These are phyloP conservation scores for Scaptomyza hsui DNA, from an alignment of 1,140 invertebrate genomes.

Conservation along the genomic window DNA sequence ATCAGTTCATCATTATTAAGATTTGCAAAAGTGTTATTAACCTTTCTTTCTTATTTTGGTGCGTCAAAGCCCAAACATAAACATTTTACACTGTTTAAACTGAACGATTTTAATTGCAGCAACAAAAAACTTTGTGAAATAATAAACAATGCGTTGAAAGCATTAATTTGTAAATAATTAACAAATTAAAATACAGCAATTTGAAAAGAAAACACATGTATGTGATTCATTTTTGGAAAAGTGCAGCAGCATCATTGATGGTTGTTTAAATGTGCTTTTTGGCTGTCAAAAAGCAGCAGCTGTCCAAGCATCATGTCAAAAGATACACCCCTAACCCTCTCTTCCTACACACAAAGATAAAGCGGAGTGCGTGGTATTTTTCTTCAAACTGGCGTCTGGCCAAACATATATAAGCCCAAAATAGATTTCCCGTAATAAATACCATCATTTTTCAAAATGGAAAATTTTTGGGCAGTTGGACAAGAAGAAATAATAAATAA, in stretches of 20 bases:
- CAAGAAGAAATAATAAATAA: slow-evolving; percentile 60
- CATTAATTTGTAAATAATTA: slow-evolving; percentile 66
- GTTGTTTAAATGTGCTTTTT: slow-evolving; percentile 22
- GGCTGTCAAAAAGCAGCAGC: slow-evolving; percentile 49
- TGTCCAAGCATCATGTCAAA: slow-evolving; percentile 47
- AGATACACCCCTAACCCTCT: neutral
- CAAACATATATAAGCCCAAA: slow-evolving; percentile 62
- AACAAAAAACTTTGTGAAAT: slow-evolving; percentile 49
- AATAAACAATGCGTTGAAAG: slow-evolving; percentile 67
- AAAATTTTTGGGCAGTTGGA: slow-evolving; percentile 56
- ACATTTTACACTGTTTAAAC: slow-evolving; percentile 56
- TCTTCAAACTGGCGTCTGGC: slow-evolving; percentile 53
- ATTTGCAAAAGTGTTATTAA: slow-evolving; percentile 31
- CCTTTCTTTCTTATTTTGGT: slow-evolving; percentile 32
- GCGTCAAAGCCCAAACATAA: slow-evolving; percentile 54
- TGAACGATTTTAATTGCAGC: slow-evolving; percentile 60
- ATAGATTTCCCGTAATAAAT: slow-evolving; percentile 72
- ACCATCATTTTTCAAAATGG: slow-evolving; percentile 58
- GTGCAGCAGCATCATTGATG: slow-evolving; percentile 54
- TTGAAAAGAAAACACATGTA: slow-evolving; percentile 23
- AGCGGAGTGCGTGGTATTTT: slow-evolving; percentile 60
- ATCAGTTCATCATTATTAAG: neutral
- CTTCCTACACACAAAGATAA: slow-evolving; percentile 26
- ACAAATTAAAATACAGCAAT: slow-evolving; percentile 31
- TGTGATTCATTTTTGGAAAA: slow-evolving; percentile 57